Conservation (phyloP, 2,113 vertebrate species). For the Otocyon megalotis region DNA sequence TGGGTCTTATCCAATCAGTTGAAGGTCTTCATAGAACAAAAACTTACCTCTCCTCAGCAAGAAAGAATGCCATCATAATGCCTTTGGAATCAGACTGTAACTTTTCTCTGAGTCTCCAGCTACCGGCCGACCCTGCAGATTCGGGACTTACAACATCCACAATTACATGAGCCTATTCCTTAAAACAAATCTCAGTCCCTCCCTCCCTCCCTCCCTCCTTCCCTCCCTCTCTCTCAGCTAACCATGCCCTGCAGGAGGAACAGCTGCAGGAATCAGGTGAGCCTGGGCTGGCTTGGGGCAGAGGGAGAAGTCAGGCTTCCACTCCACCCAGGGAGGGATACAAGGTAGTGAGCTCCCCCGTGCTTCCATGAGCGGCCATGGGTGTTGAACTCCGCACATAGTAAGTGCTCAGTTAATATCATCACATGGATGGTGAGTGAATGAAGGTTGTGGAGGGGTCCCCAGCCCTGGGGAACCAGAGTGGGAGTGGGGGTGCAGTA, state of each 20-base stretch:
- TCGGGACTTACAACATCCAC: not conserved
- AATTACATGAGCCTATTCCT: not conserved
- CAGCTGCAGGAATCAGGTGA: not conserved
- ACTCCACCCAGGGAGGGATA: not conserved
- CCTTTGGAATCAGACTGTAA: not conserved
- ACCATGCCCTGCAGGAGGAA: not conserved
- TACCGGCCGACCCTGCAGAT: too few species aligned
- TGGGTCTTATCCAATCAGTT: not conserved
- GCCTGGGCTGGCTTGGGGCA: not conserved
- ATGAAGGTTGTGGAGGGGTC: not conserved
- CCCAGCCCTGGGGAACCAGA: not conserved
- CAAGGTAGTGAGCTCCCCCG: not conserved
- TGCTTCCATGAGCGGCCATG: too few species aligned
- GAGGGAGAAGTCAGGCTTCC: not conserved
- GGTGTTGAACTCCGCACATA: not conserved
- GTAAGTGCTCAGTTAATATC: not conserved
- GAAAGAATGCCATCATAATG: not conserved
- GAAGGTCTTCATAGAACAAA: not conserved
- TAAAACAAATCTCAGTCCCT: not conserved
- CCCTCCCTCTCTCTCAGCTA: not conserved
- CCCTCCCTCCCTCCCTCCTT: not conserved
- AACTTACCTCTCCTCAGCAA: too few species aligned
- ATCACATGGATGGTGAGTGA: not conserved
- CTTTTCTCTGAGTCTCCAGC: not conserved
- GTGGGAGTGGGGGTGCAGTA: not conserved